These are phyloP conservation scores for Nasonia oneida DNA, from an alignment of 2,888 invertebrate species.

Conservation along the genomic window DNA sequence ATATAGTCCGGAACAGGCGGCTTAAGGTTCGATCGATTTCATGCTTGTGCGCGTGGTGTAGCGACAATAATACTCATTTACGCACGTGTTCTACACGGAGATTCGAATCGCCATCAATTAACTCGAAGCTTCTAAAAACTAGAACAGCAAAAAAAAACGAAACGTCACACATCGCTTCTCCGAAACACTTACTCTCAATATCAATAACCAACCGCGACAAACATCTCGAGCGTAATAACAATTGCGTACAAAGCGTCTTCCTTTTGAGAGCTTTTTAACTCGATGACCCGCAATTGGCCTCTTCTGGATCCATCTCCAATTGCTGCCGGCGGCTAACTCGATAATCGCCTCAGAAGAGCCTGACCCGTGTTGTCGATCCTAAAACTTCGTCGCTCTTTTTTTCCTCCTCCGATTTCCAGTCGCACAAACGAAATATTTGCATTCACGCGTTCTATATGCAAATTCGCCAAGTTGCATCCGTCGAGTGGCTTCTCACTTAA, in stretches of 20 bases:
- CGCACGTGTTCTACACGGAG: background rate
- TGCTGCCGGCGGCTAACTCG: constrained; percentile 18
- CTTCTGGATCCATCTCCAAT: constrained; percentile 26
- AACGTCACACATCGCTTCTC: background rate
- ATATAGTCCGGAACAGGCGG: background rate
- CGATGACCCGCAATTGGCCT: constrained; percentile 42
- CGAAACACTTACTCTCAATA: background rate
- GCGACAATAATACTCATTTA: too few species aligned
- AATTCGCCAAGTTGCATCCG: too few species aligned
- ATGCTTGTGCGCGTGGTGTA: background rate
- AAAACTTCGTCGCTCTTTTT: background rate
- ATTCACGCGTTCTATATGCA: too few species aligned
- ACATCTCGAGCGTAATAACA: background rate
- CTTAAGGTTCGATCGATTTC: background rate
- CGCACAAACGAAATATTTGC: background rate
- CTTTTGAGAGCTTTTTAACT: constrained; percentile 23
- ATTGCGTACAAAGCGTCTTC: constrained; percentile 6
- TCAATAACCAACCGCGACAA: background rate
- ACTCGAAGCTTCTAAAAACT: background rate
- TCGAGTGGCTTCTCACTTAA: too few species aligned
- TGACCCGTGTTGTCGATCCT: constrained; percentile 18
- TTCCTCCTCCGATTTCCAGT: background rate
- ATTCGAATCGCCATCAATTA: background rate
- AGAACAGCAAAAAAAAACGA: background rate
- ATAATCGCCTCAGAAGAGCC: constrained; percentile 14